Evolutionary conservation across 2,888 invertebrate species (phyloP), one percentile per base, ranked within the genome.

Genomic region (Aleiodes testaceus): DNA sequence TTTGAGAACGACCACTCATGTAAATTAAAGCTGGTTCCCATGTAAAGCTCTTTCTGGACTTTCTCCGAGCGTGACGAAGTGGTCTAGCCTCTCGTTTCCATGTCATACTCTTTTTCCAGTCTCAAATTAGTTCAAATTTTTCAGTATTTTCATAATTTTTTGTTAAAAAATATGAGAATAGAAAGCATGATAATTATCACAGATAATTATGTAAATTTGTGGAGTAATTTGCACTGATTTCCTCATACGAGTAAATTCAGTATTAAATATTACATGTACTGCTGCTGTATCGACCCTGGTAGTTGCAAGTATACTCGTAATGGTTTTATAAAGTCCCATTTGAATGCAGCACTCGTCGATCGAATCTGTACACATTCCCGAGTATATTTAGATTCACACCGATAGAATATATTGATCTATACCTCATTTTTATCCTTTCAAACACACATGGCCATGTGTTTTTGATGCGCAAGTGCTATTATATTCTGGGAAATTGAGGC

Each of bases 1-100:
- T 79, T 79, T 74, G 78, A 81, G 80, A 80, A 81, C 77, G 79
- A 68, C 75, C 72, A 71, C 72, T 69, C 59, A 73, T 75, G 79
- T 80, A 82, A 84, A 84, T 79, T 82, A 81, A 80, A 84, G 79
- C 82, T 79, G 81, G 79, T 79, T 74, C 79, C 77, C 76, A 75
- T 76, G 72, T 68, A 63, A 70, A 18, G 52, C 68, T 72, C 66
- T 77, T 79, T 78, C 75, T 77, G 69, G 75, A 79, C 81, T 77
- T 80, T 76, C 72, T 77, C 79, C 75, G 75, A 81, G 79, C 81
- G 79, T 80, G 81, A 82, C 81, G 76, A 81, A 83, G 82, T 81
- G 79, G 77, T 80, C 80, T 77, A 75, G 75, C 78, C 75, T 79
- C 77, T 63, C 65, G 45, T 70, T 64, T 53, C 26, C 55, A n/a